Evolutionary conservation across 1,140 invertebrate genomes (phyloP), one percentile per base, ranked within the genome.

Genomic region (Anastrepha ludens): DNA sequence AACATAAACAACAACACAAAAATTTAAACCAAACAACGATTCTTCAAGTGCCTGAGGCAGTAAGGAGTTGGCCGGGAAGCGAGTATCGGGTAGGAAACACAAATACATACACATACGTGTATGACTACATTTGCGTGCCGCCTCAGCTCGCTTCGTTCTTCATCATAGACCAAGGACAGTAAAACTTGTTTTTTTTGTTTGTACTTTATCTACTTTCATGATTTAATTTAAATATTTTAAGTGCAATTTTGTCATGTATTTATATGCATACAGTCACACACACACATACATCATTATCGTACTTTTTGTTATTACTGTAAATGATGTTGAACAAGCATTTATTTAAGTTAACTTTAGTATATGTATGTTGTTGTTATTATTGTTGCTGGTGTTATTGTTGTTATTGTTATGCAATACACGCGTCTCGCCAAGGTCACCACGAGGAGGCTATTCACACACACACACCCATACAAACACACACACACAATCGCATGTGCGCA

Each of bases 1-100:
- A 29, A 59, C 20, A 41, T 20, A 86, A 86, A 50, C 11, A 85
- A 50, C 17, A 85, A 50, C 29, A 29, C 0, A 29, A 29, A 29
- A 29, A 29, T 29, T 29, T 1, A 85, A 50, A 44, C 20, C 6
- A 11, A 58, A 62, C 50, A 64, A 85, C 67, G 67, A 74, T 7
- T 81, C 44, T 81, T 81, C 74, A 55, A 47, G 74, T 81, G 74
- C 74, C 74, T 81, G 74, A 81, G 74, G 74, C 74, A 81, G 74
- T 81, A 81, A 81, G 41, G 74, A 81, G 74, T 81, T 81, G 74
- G 11, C 55, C 44, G n/a, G n/a, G 7, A 81, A 55, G 74, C 44
- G 74, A 81, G 70, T 29, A 62, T 13, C 2, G 6, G 47, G 50
- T 11, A 55, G 50, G 29, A 29, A 29, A 29, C 11, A 8, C 50